These are phyloP conservation scores for Tachystola acroxantha DNA, from an alignment of 2,888 invertebrate genomes.

Conservation along the genomic window DNA sequence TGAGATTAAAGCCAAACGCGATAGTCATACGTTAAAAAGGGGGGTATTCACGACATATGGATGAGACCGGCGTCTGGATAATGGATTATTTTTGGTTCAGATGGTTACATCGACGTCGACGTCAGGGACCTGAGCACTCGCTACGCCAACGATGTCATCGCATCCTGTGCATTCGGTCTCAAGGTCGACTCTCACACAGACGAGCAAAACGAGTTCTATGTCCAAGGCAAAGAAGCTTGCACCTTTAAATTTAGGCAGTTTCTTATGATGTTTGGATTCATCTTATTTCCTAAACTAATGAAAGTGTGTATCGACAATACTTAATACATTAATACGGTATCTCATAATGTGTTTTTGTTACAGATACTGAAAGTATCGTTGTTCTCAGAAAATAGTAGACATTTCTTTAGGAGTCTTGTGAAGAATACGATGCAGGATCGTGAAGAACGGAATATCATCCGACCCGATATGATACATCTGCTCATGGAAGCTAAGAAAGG, in stretches of 20 bases:
- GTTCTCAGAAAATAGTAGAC: conserved; percentile 22
- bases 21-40: too few species aligned
- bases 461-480: conserved; percentile 75
- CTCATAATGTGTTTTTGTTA: conserved; percentile 9
- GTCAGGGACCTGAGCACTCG: conserved; percentile 56
- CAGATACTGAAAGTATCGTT: conserved; percentile 29
- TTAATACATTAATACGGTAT: background rate
- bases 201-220: conserved; percentile 69
- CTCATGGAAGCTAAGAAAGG: conserved; percentile 74
- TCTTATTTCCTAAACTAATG: conserved; percentile 17
- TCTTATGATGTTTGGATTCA: conserved; percentile 17
- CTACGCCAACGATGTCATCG: conserved; percentile 71
- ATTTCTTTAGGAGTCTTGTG: conserved; percentile 51
- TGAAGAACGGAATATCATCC: conserved; percentile 42
- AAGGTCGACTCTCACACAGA: conserved; percentile 72
- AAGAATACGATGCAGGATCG: conserved; percentile 54
- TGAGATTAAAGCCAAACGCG: too few species aligned
- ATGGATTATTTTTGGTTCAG: background rate
- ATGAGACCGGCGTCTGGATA: too few species aligned
- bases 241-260: conserved; percentile 22
- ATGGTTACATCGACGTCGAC: conserved; percentile 35
- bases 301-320: too few species aligned
- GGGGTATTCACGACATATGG: too few species aligned
- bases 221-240: conserved; percentile 61
- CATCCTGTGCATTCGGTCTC: conserved; percentile 67